Conservation (phyloP, 2,113 vertebrate species). For the sheep (Ovis aries) region ARS-UI_Ramb_v3.0 NC_056058.1:7323501-7324000, state of each 20-base stretch:
- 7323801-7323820: background rate
- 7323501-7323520: background rate
- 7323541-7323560: background rate
- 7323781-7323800: background rate
- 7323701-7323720: background rate
- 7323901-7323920: background rate
- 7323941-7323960: background rate
- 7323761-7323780: background rate
- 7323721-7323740: fast-evolving
- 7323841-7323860: background rate
- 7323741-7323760: background rate
- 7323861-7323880: background rate
- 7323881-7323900: background rate
- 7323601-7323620: background rate
- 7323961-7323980: background rate
- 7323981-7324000: background rate
- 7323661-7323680: background rate
- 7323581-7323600: background rate
- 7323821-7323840: background rate
- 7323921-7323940: background rate
- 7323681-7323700: background rate
- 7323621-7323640: background rate
- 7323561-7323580: background rate
- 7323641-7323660: background rate
- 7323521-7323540: background rate